These are phyloP conservation scores for Drosophila ananassae DNA, from an alignment of 1,140 invertebrate genomes.

Conservation along the genomic window DNA sequence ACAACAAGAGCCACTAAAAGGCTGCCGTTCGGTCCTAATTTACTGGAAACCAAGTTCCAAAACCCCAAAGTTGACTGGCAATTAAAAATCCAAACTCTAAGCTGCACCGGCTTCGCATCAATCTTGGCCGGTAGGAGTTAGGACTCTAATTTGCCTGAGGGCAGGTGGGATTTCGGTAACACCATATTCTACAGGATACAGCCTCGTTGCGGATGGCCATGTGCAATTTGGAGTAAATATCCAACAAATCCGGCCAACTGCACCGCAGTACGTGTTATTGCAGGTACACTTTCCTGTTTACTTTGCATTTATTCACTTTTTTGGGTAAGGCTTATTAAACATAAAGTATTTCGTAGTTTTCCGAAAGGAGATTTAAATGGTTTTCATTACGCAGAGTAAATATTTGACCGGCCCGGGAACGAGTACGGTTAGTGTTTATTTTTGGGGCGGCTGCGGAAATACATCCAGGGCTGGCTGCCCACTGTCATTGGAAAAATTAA, in stretches of 20 bases:
- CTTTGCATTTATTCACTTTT: background rate
- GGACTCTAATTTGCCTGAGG: background rate
- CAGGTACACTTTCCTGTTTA: background rate
- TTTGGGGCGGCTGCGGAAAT: background rate
- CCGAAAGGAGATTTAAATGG: conserved; percentile 8
- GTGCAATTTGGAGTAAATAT: background rate
- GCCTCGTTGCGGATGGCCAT: background rate
- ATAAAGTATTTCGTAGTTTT: background rate
- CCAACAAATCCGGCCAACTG: background rate
- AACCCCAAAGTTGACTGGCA: background rate
- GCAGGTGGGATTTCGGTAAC: background rate
- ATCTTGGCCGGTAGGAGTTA: background rate
- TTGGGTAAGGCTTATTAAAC: background rate
- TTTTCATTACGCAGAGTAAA: conserved; percentile 28
- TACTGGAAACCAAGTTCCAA: background rate
- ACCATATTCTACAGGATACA: background rate
- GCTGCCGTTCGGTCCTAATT: background rate
- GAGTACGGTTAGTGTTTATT: background rate
- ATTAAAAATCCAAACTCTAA: background rate
- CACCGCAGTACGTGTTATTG: background rate
- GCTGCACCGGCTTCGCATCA: background rate
- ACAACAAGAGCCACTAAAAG: background rate
- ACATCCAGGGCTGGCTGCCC: background rate
- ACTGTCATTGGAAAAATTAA: too few relatives aligned
- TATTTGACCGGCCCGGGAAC: conserved; percentile 16